A percentile compares a stretch with the other conserved stretches of the same genome.
phyloP scores from a whole-genome alignment of 2,888 invertebrate genomes.

The Allophyes oxyacanthae region DNA sequence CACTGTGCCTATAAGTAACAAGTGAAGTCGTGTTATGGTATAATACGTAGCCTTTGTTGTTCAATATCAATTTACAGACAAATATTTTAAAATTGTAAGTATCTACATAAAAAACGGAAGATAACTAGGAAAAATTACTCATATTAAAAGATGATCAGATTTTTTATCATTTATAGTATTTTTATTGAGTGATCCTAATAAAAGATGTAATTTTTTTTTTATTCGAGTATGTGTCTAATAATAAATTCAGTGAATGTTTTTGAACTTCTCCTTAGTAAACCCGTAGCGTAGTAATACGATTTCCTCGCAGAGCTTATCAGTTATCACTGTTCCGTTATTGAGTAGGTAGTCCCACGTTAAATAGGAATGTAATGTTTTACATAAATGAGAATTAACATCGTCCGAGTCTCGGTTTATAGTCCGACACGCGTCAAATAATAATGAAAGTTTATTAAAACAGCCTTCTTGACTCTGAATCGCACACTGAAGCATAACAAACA shows the following conservation, averaged over 20 bases:
- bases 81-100: no score
- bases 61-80: neutral
- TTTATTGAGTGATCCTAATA: no score
- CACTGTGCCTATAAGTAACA: slow-evolving; percentile 57
- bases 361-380: slow-evolving; percentile 59
- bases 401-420: slow-evolving; percentile 52
- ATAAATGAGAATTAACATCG: slow-evolving; percentile 63
- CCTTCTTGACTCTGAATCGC: slow-evolving; percentile 48
- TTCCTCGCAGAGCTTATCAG: slow-evolving; percentile 58
- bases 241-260: no score
- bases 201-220: no score
- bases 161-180: no score
- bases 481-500: slow-evolving; percentile 52
- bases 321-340: slow-evolving; percentile 60
- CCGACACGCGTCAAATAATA: slow-evolving; percentile 63
- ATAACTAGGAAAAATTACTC: no score
- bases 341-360: slow-evolving; percentile 56
- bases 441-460: slow-evolving; percentile 62
- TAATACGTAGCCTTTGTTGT: slow-evolving; percentile 9
- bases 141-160: no score
- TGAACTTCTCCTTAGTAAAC: slow-evolving; percentile 2
- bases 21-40: slow-evolving; percentile 25
- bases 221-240: no score
- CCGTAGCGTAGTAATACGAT: slow-evolving; percentile 50
- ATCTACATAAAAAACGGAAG: no score